phyloP scores from a whole-genome alignment of 2,797 vertebrate genomes.

The Falco cherrug region DNA sequence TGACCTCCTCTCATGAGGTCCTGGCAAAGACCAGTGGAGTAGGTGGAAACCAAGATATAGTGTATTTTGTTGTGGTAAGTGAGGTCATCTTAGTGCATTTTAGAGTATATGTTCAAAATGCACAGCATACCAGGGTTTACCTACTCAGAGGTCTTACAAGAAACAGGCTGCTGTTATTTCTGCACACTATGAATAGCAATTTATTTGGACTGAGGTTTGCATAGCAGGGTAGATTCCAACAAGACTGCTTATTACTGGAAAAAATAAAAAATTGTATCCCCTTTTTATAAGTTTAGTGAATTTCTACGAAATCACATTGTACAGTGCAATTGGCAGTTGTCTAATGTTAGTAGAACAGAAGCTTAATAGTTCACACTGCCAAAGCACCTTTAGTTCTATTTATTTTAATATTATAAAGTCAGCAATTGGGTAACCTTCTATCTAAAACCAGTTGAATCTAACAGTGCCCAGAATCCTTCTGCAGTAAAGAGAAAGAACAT shows the following conservation, averaged over 20 bases:
- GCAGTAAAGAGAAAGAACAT: background rate
- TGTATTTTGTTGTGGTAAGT: background rate
- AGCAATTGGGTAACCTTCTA: background rate
- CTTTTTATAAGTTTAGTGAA: background rate
- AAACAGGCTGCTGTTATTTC: background rate
- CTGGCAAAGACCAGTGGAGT: background rate
- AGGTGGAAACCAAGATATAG: background rate
- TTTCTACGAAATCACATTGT: background rate
- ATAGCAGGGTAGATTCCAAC: background rate
- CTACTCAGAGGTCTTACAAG: background rate
- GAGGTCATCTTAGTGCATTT: background rate
- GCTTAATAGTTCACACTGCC: background rate
- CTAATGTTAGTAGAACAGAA: background rate
- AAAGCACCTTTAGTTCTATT: background rate
- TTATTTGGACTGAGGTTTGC: background rate
- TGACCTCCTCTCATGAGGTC: background rate
- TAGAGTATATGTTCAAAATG: fast-evolving
- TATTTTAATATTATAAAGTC: background rate
- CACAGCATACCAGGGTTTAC: background rate
- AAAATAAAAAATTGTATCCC: background rate
- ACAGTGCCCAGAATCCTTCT: background rate
- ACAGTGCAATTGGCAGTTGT: background rate
- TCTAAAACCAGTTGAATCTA: background rate
- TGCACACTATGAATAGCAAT: background rate
- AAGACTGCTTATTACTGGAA: background rate